These are phyloP conservation scores for Disparrhopalites patrizii DNA, from an alignment of 2,888 invertebrate genomes.

Conservation along the genomic window DNA sequence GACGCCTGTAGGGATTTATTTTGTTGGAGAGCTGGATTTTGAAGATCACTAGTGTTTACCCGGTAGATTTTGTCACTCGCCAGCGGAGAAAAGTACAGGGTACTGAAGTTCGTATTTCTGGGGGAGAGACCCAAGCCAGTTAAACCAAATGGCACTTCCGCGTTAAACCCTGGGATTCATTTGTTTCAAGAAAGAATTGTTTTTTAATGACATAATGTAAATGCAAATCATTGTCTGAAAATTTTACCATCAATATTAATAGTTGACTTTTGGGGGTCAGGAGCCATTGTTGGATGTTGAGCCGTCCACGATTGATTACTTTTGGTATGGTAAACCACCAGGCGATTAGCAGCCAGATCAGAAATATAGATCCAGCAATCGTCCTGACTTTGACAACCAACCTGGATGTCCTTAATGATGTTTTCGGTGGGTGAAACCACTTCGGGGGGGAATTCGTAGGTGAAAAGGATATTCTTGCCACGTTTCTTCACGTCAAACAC, in stretches of 20 bases:
- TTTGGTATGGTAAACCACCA: constrained; percentile 54
- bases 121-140: background rate
- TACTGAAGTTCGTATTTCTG: background rate
- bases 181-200: background rate
- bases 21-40: background rate
- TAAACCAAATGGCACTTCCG: background rate
- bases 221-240: background rate
- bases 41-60: background rate
- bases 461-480: constrained; percentile 21
- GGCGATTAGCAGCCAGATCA: constrained; percentile 54
- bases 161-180: background rate
- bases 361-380: constrained; percentile 34
- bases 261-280: constrained; percentile 11
- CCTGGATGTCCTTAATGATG: constrained; percentile 30
- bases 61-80: background rate
- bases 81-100: background rate
- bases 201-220: background rate
- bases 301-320: constrained; percentile 27
- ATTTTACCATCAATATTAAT: constrained; percentile 28
- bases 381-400: constrained; percentile 20
- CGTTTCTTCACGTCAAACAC: constrained; percentile 21
- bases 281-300: constrained; percentile 26
- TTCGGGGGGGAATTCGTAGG: constrained; percentile 31
- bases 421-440: constrained; percentile 26
- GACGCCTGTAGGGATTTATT: background rate